phyloP scores from a whole-genome alignment of 2,797 vertebrate genomes.

The Chiroxiphia lanceolata region DNA sequence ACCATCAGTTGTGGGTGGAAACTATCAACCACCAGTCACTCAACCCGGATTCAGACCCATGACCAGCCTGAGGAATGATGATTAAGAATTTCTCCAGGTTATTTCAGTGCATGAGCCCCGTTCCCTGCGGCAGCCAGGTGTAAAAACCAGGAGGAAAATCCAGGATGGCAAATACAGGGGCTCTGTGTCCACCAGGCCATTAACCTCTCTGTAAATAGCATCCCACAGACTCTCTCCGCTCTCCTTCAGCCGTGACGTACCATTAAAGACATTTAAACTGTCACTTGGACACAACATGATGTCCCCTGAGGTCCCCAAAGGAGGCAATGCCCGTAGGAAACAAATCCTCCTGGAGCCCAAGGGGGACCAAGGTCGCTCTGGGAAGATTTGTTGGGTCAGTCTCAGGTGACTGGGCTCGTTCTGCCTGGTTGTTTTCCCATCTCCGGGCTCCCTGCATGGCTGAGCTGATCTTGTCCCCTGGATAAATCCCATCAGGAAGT shows the following conservation, averaged over 20 bases:
- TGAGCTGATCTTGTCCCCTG: not conserved
- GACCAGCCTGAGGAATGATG: not conserved
- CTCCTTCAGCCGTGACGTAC: not conserved
- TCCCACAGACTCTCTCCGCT: not conserved
- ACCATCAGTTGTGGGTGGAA: not conserved
- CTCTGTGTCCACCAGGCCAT: not conserved
- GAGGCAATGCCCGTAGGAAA: not conserved
- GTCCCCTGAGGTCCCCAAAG: not conserved
- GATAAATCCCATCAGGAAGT: not conserved
- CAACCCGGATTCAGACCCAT: rapidly evolving
- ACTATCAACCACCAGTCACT: rapidly evolving
- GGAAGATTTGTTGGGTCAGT: not conserved
- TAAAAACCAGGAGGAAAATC: not conserved
- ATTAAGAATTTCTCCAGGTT: not conserved
- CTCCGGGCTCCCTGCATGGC: not conserved
- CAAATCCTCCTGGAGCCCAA: not conserved
- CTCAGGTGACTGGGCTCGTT: not conserved
- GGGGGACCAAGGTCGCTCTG: not conserved
- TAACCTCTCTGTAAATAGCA: not conserved
- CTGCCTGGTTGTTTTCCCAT: not conserved
- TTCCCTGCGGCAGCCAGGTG: not conserved
- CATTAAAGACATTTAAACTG: constrained; percentile 5
- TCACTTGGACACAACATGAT: rapidly evolving
- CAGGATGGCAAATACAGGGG: not conserved
- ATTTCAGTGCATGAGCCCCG: rapidly evolving